Evolutionary conservation across 2,888 invertebrate genomes (phyloP).

Genomic region (Rhamphomyia laevipes): DNA sequence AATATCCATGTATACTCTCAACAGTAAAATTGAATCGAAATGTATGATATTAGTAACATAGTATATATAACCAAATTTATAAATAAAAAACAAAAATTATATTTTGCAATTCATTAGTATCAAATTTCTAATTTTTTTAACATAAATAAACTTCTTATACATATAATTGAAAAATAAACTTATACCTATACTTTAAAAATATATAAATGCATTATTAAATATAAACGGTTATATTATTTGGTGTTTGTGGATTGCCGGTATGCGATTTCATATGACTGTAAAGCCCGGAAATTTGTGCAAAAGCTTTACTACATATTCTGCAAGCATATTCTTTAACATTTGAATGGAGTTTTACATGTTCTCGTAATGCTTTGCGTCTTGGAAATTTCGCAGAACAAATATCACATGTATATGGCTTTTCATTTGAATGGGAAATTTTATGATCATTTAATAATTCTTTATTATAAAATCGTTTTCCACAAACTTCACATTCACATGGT

Average conservation of each 20-base stretch:
- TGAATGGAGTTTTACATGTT: constrained; percentile 8
- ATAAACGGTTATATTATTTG: too few relatives aligned
- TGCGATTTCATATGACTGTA: constrained; percentile 12
- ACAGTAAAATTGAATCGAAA: too few relatives aligned
- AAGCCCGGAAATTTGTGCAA: constrained; percentile 14
- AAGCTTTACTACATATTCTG: constrained; percentile 8
- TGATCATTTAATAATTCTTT: constrained; percentile 5
- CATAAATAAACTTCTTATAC: too few relatives aligned
- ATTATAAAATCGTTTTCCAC: constrained; percentile 7
- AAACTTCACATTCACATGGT: constrained; percentile 6
- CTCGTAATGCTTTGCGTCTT: constrained; percentile 3
- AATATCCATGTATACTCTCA: too few relatives aligned
- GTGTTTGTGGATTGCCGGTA: background rate
- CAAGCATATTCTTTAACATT: constrained; percentile 18
- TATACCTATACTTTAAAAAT: too few relatives aligned
- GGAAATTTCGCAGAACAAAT: constrained; percentile 7
- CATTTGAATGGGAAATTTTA: constrained; percentile 5
- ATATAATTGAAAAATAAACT: too few relatives aligned
- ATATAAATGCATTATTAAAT: too few relatives aligned
- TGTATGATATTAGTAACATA: too few relatives aligned
- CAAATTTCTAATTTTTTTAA: too few relatives aligned
- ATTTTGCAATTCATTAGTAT: too few relatives aligned
- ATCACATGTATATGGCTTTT: constrained; percentile 7
- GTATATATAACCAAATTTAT: too few relatives aligned
- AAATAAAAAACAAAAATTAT: too few relatives aligned